A percentile compares a stretch with the other conserved stretches of the same genome.
phyloP scores from a whole-genome alignment of 2,797 vertebrate species.

The Cheirogaleus major region DNA sequence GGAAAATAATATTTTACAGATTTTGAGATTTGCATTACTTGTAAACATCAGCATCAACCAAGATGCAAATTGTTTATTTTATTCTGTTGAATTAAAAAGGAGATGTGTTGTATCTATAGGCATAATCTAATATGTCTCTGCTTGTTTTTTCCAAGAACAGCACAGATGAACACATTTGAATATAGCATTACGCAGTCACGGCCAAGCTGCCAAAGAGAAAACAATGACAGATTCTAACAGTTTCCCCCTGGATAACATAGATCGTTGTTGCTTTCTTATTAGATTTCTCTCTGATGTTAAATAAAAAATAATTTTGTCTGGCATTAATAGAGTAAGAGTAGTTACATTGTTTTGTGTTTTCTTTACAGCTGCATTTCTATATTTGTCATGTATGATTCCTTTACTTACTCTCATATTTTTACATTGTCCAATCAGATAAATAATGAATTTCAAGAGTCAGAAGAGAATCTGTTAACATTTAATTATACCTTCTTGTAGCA shows the following conservation, averaged over 20 bases:
- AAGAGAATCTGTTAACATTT: neutral
- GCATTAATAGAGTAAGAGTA: neutral
- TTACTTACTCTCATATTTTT: neutral
- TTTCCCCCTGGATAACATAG: neutral
- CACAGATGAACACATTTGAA: conserved; percentile 53
- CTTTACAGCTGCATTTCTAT: neutral
- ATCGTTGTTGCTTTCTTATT: neutral
- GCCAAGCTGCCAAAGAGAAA: conserved; percentile 22
- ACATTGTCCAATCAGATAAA: neutral
- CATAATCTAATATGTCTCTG: conserved; percentile 10
- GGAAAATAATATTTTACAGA: conserved; percentile 7
- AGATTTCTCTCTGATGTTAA: neutral
- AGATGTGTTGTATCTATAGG: neutral
- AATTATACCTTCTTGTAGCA: neutral
- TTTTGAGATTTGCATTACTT: conserved; percentile 46
- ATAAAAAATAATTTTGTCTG: conserved; percentile 18
- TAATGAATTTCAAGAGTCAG: neutral
- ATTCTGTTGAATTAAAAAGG: conserved; percentile 54
- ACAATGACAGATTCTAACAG: neutral
- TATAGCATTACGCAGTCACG: neutral
- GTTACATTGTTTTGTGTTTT: neutral
- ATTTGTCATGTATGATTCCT: neutral
- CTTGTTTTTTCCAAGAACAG: conserved; percentile 37
- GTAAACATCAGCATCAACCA: conserved; percentile 56
- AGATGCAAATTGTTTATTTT: conserved; percentile 57